phyloP scores from a whole-genome alignment of 2,113 vertebrate genomes.

The Lasiurus borealis region DNA sequence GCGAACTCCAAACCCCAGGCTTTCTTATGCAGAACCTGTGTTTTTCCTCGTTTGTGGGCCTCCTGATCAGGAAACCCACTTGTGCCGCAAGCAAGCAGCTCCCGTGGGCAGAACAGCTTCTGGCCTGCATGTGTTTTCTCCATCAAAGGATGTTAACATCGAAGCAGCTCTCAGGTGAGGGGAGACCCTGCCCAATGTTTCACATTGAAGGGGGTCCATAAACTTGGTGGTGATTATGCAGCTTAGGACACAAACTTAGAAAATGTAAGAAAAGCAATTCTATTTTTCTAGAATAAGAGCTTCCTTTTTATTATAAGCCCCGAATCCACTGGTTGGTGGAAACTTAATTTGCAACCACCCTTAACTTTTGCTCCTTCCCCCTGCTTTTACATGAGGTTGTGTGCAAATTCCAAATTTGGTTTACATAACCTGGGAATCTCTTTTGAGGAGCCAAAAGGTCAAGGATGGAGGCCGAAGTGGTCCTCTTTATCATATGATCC shows the following conservation, averaged over 20 bases:
- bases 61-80: background rate
- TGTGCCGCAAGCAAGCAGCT: background rate
- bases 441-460: background rate
- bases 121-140: background rate
- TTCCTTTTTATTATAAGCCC: background rate
- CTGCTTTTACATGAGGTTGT: background rate
- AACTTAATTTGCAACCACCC: background rate
- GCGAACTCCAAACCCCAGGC: background rate
- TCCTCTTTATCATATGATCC: background rate
- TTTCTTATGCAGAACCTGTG: background rate
- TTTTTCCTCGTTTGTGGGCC: background rate
- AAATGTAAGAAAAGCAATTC: background rate
- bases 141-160: background rate
- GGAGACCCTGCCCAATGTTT: background rate
- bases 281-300: conserved; percentile 3
- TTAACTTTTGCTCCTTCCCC: background rate
- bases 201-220: background rate
- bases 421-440: too few species aligned
- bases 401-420: background rate
- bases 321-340: background rate
- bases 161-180: background rate
- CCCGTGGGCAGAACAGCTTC: background rate
- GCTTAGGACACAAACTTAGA: background rate
- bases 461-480: background rate
- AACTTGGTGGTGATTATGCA: background rate